A percentile compares a stretch with the other conserved stretches of the same genome.
Conservation (phyloP, 2,888 invertebrate genomes). For the Lacanobia wlatinum region DNA sequence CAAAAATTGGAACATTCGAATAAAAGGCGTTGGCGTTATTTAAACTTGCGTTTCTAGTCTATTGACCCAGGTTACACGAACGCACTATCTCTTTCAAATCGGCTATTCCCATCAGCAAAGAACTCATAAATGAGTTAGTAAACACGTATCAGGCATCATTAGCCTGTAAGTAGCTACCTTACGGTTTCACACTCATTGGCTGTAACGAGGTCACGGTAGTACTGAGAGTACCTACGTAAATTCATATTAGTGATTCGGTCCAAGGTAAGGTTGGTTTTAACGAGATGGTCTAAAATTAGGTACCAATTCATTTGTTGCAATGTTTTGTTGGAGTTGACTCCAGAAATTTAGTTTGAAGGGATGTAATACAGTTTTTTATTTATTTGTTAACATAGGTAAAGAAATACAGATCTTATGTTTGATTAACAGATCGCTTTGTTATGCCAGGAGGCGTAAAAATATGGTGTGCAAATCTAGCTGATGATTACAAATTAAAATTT, state of each 20-base stretch:
- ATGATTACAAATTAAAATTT: no score
- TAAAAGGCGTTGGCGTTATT: no score
- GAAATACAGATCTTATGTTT: no score
- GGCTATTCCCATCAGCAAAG: not conserved
- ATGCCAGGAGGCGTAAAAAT: no score
- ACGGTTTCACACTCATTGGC: conserved; percentile 51
- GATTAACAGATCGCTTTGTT: no score
- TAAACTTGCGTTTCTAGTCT: not conserved
- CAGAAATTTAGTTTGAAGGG: no score
- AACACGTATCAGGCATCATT: conserved; percentile 44
- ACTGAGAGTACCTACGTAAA: conserved; percentile 27
- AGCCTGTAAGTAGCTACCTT: conserved; percentile 25
- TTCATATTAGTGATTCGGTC: conserved; percentile 51
- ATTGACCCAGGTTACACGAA: not conserved
- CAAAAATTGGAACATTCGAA: no score
- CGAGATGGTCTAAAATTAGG: conserved; percentile 19
- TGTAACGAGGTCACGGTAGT: conserved; percentile 44
- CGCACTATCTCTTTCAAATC: conserved; percentile 9
- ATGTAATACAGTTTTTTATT: no score
- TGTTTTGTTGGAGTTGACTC: no score
- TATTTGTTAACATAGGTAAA: no score
- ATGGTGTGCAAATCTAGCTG: no score
- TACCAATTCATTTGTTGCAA: not conserved
- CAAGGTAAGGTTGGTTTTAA: conserved; percentile 42
- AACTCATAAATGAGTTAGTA: conserved; percentile 29